Evolutionary conservation across 2,113 vertebrate genomes (phyloP).

Genomic region (Illadopsis cleaveri): DNA sequence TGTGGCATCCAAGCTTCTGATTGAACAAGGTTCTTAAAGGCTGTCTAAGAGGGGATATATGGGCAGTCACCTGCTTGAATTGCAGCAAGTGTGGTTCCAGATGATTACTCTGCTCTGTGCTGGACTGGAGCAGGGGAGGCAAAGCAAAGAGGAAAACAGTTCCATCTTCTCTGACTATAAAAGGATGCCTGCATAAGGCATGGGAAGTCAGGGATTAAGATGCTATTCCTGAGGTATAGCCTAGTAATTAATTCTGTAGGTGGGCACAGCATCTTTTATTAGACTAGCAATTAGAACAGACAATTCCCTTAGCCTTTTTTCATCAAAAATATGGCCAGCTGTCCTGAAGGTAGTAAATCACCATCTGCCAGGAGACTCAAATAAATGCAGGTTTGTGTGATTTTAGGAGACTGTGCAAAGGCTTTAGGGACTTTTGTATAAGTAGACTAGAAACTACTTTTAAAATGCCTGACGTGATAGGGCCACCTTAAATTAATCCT

Average conservation of each 20-base stretch:
- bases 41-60: neutral
- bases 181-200: neutral
- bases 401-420: neutral
- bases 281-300: neutral
- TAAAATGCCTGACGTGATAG: neutral
- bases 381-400: neutral
- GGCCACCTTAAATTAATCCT: neutral
- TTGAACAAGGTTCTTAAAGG: neutral
- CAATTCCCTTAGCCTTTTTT: neutral
- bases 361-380: neutral
- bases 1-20: neutral
- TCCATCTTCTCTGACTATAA: neutral
- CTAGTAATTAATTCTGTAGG: neutral
- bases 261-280: neutral
- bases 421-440: neutral
- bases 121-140: neutral
- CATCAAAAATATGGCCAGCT: neutral
- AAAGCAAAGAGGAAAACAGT: neutral
- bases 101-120: neutral
- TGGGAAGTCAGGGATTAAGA: neutral
- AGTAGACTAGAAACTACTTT: neutral
- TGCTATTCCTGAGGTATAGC: neutral
- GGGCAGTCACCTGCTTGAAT: neutral
- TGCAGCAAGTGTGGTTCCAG: neutral
- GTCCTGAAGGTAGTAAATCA: neutral